A percentile compares a stretch with the other conserved stretches of the same genome.
These are phyloP conservation scores for Diabrotica undecimpunctata DNA, from an alignment of 1,140 invertebrate genomes.

Conservation along the genomic window DNA sequence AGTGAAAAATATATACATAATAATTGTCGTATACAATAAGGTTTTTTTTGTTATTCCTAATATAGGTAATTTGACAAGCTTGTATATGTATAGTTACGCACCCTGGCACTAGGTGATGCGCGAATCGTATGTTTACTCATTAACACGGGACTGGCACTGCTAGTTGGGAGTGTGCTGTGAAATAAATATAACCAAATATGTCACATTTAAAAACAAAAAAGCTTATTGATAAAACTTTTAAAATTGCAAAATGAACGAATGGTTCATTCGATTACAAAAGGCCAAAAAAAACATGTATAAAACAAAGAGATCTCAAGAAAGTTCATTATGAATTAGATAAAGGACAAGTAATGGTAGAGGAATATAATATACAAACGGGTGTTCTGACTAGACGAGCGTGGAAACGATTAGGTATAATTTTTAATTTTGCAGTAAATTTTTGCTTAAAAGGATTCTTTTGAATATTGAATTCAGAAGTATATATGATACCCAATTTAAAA, in stretches of 20 bases:
- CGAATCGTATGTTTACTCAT: too few relatives aligned
- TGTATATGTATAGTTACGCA: too few relatives aligned
- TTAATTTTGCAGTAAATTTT: too few relatives aligned
- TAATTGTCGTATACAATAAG: too few relatives aligned
- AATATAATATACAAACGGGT: constrained; percentile 70
- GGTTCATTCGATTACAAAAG: constrained; percentile 58
- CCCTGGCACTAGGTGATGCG: too few relatives aligned
- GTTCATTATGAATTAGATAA: constrained; percentile 70
- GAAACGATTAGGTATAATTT: constrained; percentile 46
- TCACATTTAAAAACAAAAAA: neutral
- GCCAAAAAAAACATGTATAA: constrained; percentile 67
- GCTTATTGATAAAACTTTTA: neutral
- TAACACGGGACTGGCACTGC: neutral
- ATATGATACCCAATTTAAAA: too few relatives aligned
- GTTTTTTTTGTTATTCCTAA: too few relatives aligned
- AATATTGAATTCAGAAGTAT: too few relatives aligned
- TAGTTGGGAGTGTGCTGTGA: neutral
- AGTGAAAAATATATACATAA: too few relatives aligned
- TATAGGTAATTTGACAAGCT: too few relatives aligned
- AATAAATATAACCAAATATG: too few relatives aligned
- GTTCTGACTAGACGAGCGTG: constrained; percentile 66
- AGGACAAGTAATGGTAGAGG: constrained; percentile 72
- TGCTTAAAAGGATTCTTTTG: too few relatives aligned
- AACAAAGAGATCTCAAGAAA: constrained; percentile 65
- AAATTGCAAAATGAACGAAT: constrained; percentile 52